Evolutionary conservation across 2,888 invertebrate species (phyloP).

Genomic region (Tuta absoluta): DNA sequence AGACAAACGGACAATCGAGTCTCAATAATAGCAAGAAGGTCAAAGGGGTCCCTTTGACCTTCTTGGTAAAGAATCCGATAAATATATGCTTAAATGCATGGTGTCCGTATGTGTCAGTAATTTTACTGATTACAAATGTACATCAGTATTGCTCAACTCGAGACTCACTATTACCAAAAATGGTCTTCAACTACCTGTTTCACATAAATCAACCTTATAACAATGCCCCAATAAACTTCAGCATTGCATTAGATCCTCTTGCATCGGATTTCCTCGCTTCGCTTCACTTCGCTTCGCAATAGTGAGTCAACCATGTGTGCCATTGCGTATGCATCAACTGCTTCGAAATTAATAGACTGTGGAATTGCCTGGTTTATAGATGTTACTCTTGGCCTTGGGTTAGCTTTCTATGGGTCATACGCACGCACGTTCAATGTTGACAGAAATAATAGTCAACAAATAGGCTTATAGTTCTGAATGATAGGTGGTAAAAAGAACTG

Average conservation of each 20-base stretch:
- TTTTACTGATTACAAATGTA: not conserved
- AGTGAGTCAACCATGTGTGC: not conserved
- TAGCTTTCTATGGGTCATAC: not conserved
- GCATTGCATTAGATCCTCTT: constrained; percentile 14
- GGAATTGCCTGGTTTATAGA: not conserved
- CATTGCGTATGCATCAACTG: constrained; percentile 1
- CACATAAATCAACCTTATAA: constrained; percentile 1
- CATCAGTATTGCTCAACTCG: not conserved
- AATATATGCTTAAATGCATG: too few relatives aligned
- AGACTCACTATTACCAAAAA: not conserved
- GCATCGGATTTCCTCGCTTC: constrained; percentile 14
- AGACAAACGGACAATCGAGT: too few relatives aligned
- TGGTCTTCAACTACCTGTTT: not conserved
- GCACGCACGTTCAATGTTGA: not conserved
- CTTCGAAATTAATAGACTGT: not conserved
- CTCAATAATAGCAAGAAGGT: too few relatives aligned
- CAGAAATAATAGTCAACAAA: too few relatives aligned
- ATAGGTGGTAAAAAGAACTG: too few relatives aligned
- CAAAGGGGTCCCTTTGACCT: too few relatives aligned
- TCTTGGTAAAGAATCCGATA: too few relatives aligned
- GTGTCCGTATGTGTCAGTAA: too few relatives aligned
- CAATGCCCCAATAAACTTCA: not conserved
- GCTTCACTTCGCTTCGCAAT: constrained; percentile 17
- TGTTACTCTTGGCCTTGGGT: not conserved
- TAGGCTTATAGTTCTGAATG: too few relatives aligned